These are phyloP conservation scores for Helogale parvula DNA, from an alignment of 2,113 vertebrate genomes.

Conservation along the genomic window DNA sequence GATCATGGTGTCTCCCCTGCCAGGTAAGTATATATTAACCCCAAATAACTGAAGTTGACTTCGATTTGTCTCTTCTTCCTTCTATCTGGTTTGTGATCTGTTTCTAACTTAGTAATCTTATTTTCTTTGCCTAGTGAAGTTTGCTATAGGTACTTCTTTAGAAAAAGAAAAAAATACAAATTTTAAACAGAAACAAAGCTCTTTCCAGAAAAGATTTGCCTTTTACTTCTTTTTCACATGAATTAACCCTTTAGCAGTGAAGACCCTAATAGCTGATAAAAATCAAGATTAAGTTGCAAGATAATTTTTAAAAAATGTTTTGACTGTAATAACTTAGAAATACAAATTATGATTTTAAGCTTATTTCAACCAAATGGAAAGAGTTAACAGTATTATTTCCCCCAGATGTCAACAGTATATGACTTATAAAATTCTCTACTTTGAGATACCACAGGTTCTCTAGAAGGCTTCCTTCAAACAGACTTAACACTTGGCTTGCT, in stretches of 20 bases:
- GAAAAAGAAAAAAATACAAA: neutral
- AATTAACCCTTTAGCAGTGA: neutral
- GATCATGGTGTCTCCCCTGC: no score
- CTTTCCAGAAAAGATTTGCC: neutral
- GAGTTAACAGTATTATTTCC: neutral
- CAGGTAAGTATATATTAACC: neutral
- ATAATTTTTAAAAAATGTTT: neutral
- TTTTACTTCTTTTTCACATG: conserved; percentile 1
- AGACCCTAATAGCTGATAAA: neutral
- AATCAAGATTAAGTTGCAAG: conserved; percentile 39
- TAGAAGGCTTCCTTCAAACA: conserved; percentile 16
- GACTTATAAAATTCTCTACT: neutral
- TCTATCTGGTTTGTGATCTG: neutral
- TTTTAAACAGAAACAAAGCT: conserved; percentile 22
- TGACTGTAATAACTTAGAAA: conserved; percentile 31
- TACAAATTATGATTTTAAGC: neutral
- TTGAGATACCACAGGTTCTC: neutral
- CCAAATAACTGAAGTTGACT: neutral
- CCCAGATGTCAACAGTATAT: neutral
- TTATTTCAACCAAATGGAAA: conserved; percentile 25
- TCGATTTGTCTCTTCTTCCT: conserved; percentile 1
- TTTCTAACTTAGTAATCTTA: conserved; percentile 51
- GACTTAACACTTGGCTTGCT: neutral
- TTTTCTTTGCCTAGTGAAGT: neutral
- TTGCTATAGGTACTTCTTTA: conserved; percentile 20